Evolutionary conservation across 2,113 vertebrate genomes (phyloP), one percentile per base, ranked within the genome.

Genomic region (Megatriorchis doriae): DNA sequence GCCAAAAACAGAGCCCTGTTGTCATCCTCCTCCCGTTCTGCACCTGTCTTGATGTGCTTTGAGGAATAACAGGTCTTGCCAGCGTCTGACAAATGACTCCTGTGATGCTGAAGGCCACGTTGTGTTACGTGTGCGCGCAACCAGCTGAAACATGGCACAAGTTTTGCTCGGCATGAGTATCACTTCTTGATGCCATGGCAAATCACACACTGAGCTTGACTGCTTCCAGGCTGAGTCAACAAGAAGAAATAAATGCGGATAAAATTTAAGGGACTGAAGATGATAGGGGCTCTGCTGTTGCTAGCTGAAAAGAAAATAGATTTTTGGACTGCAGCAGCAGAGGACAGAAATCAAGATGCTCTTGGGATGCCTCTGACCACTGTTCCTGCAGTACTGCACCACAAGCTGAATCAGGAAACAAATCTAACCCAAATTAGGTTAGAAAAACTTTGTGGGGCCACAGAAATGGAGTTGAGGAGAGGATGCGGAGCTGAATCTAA

Each of bases 101-200:
- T 4, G 0, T 5, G 17, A 14, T 15, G 32, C 0, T 47, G 65
- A 72, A 55, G 68, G 55, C 38, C 43, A 15, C 26, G 42, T 63
- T 13, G 17, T 8, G 16, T 16, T 36, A 34, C 2, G 0, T 18
- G 9, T 14, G 27, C 17, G 27, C 7, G 7, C 4, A 0, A 56
- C 32, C 45, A 47, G 38, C 15, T 75, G 38, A 67, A 84, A 42
- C 21, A n/a, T 0, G 0, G 29, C 42, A 27, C 1, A 5, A 36
- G 17, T 74, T 80, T 40, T 74, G 16, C 31, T 48, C 34, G 16
- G 55, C 62, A 70, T 2, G 32, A 45, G 43, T 18, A 38, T 77
- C n/a, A 2, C 12, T 70, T 50, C 36, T 26, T 29, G 29, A 42
- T 42, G 53, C 47, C 34, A 7, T 21, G 25, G 13, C 32, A 59